phyloP scores from a whole-genome alignment of 1,140 invertebrate species.

The Belonocnema kinseyi region DNA sequence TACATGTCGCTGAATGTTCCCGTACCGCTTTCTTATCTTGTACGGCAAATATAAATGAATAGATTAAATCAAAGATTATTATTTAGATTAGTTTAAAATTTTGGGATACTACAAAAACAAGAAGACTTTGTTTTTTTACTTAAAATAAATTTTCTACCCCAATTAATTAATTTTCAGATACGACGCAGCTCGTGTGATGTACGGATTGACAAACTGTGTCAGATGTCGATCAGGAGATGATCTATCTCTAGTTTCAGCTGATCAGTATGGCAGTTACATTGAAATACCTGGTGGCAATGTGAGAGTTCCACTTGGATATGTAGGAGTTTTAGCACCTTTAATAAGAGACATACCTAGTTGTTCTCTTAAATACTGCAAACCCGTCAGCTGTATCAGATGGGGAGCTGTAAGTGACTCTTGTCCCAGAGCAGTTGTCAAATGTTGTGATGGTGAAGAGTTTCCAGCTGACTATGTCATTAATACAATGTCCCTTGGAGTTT shows the following conservation, averaged over 20 bases:
- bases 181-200: constrained; percentile 81
- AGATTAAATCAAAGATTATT: too few relatives aligned
- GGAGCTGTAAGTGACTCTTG: constrained; percentile 74
- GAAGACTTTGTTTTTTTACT: too few relatives aligned
- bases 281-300: constrained; percentile 82
- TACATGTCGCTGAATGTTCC: too few relatives aligned
- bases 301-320: constrained; percentile 79
- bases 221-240: constrained; percentile 80
- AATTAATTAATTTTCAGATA: constrained; percentile 64
- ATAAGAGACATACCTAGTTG: constrained; percentile 78
- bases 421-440: constrained; percentile 79
- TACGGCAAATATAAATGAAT: too few relatives aligned
- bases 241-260: constrained; percentile 79
- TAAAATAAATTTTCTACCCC: too few relatives aligned
- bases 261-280: constrained; percentile 81
- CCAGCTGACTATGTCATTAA: constrained; percentile 87
- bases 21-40: too few relatives aligned
- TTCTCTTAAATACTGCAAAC: constrained; percentile 78
- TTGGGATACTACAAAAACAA: too few relatives aligned
- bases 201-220: constrained; percentile 79
- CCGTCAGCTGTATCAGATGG: constrained; percentile 80
- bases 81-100: too few relatives aligned
- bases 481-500: constrained; percentile 88
- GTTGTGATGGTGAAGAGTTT: constrained; percentile 83
- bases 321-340: constrained; percentile 80